A percentile compares a stretch with the other conserved stretches of the same genome.
Conservation (phyloP, 2,113 vertebrate genomes). For the Tinamus guttatus region DNA sequence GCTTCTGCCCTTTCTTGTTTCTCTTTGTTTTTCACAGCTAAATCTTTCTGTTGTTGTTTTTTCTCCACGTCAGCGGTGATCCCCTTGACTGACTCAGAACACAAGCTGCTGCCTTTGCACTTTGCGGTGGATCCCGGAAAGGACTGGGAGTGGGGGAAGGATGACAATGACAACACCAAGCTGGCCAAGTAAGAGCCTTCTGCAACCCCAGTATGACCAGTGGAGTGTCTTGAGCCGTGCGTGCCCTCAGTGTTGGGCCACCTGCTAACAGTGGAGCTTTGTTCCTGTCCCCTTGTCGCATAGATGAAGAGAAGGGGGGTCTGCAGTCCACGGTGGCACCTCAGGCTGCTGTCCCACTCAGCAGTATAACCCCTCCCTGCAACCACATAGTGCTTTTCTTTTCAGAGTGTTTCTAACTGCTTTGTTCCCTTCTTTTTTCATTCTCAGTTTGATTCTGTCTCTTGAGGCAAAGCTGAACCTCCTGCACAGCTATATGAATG, state of each 20-base stretch:
- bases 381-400: background rate
- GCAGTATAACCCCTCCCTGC: background rate
- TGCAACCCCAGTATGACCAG: background rate
- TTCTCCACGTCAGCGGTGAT: constrained; percentile 89
- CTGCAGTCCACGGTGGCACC: background rate
- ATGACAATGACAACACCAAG: constrained; percentile 93
- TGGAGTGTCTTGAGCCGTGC: constrained; percentile 17
- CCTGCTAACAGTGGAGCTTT: background rate
- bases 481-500: constrained; percentile 99
- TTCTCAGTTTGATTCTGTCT: constrained; percentile 93
- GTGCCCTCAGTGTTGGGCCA: background rate
- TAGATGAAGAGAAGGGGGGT: background rate
- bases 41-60: background rate
- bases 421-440: constrained; percentile 26
- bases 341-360: background rate
- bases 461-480: constrained; percentile 98
- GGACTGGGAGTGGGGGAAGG: constrained; percentile 97
- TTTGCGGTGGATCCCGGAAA: constrained; percentile 96
- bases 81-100: constrained; percentile 97
- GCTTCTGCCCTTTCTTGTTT: background rate
- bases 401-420: background rate
- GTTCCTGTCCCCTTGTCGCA: background rate
- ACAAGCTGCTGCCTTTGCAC: constrained; percentile 97
- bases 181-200: constrained; percentile 90
- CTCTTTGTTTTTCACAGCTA: background rate